phyloP scores from a whole-genome alignment of 2,797 vertebrate species.

The Lindbergichthys nudifrons region DNA sequence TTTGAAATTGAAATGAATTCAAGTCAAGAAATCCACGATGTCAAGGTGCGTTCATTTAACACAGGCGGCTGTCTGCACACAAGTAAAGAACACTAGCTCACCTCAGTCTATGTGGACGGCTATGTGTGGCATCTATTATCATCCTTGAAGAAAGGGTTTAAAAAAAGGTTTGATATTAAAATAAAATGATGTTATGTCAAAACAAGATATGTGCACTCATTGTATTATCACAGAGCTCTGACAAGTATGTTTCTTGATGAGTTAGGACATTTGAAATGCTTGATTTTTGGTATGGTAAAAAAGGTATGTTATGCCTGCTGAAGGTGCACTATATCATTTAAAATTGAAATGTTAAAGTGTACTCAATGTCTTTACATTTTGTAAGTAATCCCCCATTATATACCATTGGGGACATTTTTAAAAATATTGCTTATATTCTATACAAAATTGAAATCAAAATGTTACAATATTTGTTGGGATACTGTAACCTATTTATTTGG shows the following conservation, averaged over 20 bases:
- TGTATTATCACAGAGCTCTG: neutral
- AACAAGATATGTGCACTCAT: neutral
- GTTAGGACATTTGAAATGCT: neutral
- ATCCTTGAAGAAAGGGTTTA: neutral
- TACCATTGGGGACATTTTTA: neutral
- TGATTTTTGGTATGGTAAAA: neutral
- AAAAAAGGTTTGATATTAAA: too few species aligned
- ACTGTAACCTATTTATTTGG: neutral
- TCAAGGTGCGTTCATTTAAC: neutral
- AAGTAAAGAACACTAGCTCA: slow-evolving; percentile 3
- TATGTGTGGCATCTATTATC: neutral
- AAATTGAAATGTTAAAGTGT: neutral
- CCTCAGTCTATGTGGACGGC: neutral
- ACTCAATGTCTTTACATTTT: neutral
- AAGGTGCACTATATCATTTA: neutral
- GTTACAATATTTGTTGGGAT: neutral
- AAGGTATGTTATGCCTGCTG: neutral
- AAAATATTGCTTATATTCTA: neutral
- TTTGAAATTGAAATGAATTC: neutral
- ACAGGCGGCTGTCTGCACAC: neutral
- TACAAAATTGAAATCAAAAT: neutral
- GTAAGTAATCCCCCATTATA: neutral
- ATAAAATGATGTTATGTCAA: neutral
- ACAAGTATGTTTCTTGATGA: neutral
- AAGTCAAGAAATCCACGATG: neutral